Evolutionary conservation across 2,113 vertebrate genomes (phyloP).

Genomic region (Onychostoma macrolepis): DNA sequence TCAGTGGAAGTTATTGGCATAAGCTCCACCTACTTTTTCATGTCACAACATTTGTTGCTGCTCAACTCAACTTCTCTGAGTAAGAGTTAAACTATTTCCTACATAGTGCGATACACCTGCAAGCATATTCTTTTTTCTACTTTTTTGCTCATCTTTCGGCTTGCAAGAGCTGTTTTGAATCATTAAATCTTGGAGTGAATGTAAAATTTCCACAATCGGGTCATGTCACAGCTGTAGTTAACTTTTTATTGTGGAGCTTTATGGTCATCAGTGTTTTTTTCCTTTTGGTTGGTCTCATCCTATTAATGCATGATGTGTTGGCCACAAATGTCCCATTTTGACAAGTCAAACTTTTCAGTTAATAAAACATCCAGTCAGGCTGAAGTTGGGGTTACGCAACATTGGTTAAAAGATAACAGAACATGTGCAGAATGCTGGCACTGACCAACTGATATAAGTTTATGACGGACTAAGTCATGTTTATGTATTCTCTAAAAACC

Average conservation of each 20-base stretch:
- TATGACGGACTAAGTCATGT: not conserved
- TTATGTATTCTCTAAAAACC: not conserved
- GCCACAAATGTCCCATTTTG: not conserved
- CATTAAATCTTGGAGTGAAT: not conserved
- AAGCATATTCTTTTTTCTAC: not conserved
- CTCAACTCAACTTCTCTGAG: not conserved
- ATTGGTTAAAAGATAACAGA: slow-evolving; percentile 11
- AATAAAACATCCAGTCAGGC: slow-evolving; percentile 19
- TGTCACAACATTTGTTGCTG: slow-evolving; percentile 16
- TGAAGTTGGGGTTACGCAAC: not conserved
- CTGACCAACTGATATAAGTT: not conserved
- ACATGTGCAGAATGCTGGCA: not conserved
- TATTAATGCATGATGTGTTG: slow-evolving; percentile 16
- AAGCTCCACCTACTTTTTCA: not conserved
- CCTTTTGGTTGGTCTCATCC: slow-evolving; percentile 20
- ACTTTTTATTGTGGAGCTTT: slow-evolving; percentile 8
- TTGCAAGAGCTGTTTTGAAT: not conserved
- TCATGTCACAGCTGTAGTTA: not conserved
- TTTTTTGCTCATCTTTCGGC: not conserved
- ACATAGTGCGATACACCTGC: slow-evolving; percentile 12
- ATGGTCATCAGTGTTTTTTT: slow-evolving; percentile 1
- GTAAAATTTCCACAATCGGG: not conserved
- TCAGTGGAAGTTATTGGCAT: slow-evolving; percentile 2
- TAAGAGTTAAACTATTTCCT: slow-evolving; percentile 19
- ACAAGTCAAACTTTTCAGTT: slow-evolving; percentile 16